These are phyloP conservation scores for Hydrolagus affinis DNA, from an alignment of 2,113 vertebrate genomes.

Conservation along the genomic window DNA sequence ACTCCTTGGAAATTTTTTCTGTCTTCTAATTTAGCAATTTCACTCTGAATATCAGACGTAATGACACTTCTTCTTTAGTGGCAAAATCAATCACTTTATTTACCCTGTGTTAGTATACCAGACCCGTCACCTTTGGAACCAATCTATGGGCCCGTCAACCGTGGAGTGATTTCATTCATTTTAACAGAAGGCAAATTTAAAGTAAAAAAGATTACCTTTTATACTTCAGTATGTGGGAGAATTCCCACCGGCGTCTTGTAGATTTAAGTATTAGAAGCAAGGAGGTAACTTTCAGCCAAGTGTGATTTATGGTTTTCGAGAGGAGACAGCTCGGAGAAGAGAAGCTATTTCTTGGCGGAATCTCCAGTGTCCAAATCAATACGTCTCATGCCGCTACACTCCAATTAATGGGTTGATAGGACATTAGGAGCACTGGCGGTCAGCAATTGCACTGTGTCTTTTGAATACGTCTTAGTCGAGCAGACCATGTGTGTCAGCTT, in stretches of 20 bases:
- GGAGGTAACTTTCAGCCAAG: too few relatives aligned
- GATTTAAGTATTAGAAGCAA: not conserved
- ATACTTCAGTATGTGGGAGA: too few relatives aligned
- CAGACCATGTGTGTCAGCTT: too few relatives aligned
- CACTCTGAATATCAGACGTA: not conserved
- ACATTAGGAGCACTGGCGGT: too few relatives aligned
- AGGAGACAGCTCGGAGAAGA: not conserved
- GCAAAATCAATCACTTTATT: not conserved
- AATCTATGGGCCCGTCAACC: not conserved
- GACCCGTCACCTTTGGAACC: not conserved
- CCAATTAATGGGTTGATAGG: not conserved
- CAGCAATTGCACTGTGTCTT: too few relatives aligned
- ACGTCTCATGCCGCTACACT: not conserved
- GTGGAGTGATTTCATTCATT: not conserved
- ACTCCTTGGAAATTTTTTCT: not conserved
- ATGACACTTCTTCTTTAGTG: conserved; percentile 6
- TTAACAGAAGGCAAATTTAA: not conserved
- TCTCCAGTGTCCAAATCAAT: not conserved
- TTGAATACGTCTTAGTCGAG: too few relatives aligned
- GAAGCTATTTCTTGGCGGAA: not conserved
- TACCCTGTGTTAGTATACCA: not conserved
- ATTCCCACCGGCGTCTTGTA: not conserved
- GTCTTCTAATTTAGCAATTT: not conserved
- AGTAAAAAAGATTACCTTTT: not conserved
- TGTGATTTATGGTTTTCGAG: not conserved